These are phyloP conservation scores for Hippoglossus stenolepis DNA, from an alignment of 2,113 vertebrate genomes.

Conservation along the genomic window DNA sequence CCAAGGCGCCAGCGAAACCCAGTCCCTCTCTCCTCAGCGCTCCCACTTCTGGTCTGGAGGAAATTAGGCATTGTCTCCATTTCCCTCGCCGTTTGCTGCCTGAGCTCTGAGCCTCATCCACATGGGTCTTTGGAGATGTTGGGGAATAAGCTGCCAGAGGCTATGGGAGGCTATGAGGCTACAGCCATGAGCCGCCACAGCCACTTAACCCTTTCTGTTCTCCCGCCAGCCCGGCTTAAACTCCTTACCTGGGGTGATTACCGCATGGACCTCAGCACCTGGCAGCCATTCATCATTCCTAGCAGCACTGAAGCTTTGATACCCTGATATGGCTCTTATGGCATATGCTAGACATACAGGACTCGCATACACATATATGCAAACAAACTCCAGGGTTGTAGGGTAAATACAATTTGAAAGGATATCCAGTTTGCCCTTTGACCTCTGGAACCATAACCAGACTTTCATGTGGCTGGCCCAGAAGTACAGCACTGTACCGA, in stretches of 20 bases:
- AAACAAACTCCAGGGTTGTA: slow-evolving; percentile 33
- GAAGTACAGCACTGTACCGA: slow-evolving; percentile 54
- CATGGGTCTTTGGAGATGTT: slow-evolving; percentile 48
- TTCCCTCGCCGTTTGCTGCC: slow-evolving; percentile 48
- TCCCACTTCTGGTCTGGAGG: slow-evolving; percentile 65
- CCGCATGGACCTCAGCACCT: slow-evolving; percentile 62
- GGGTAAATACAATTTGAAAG: slow-evolving; percentile 51
- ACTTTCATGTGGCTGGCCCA: slow-evolving; percentile 57
- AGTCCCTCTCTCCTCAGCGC: slow-evolving; percentile 1
- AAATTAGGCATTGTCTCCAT: slow-evolving; percentile 78
- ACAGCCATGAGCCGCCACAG: slow-evolving; percentile 36
- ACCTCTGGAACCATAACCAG: slow-evolving; percentile 60
- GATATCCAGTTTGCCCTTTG: slow-evolving; percentile 65
- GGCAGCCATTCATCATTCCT: slow-evolving; percentile 74
- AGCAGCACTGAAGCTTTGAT: slow-evolving; percentile 58
- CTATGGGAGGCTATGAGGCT: slow-evolving; percentile 26
- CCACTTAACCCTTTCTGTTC: slow-evolving; percentile 67
- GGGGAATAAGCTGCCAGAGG: slow-evolving; percentile 63
- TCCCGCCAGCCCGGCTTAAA: slow-evolving; percentile 35
- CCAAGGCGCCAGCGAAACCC: slow-evolving; percentile 7
- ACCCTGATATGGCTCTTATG: slow-evolving; percentile 48
- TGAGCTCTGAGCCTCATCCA: slow-evolving; percentile 50
- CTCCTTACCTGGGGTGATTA: slow-evolving; percentile 57
- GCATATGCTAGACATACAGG: slow-evolving; percentile 1
- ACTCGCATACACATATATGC: slow-evolving; percentile 47